Conservation (phyloP, 2,888 invertebrate species). For the Drosophila yooni region DNA sequence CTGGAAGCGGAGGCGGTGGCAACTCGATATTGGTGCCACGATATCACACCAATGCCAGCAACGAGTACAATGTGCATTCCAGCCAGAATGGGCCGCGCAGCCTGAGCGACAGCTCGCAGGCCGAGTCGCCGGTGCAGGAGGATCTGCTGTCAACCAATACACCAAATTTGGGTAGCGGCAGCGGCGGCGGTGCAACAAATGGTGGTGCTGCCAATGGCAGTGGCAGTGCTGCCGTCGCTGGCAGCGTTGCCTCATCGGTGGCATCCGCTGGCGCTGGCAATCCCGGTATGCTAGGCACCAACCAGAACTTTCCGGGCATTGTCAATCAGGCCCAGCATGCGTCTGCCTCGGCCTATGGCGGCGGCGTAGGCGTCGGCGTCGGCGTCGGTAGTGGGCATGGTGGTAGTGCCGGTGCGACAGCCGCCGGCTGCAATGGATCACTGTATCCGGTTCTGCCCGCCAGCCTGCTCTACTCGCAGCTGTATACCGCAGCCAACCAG, state of each 20-base stretch:
- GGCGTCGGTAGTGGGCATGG: slow-evolving; percentile 82
- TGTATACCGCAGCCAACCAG: slow-evolving; percentile 92
- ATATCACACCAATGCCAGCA: slow-evolving; percentile 87
- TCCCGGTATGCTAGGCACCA: slow-evolving; percentile 77
- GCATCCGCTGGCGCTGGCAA: slow-evolving; percentile 59
- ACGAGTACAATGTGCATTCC: slow-evolving; percentile 87
- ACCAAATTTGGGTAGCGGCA: slow-evolving; percentile 87
- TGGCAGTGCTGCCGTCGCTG: slow-evolving; percentile 68
- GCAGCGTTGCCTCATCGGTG: slow-evolving; percentile 61
- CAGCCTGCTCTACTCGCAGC: slow-evolving; percentile 92
- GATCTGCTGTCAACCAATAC: slow-evolving; percentile 89
- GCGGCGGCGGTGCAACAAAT: slow-evolving; percentile 82
- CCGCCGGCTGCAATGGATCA: slow-evolving; percentile 89
- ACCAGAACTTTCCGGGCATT: slow-evolving; percentile 86
- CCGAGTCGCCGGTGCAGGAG: slow-evolving; percentile 93
- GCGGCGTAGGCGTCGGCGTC: slow-evolving; percentile 85
- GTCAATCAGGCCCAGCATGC: slow-evolving; percentile 86
- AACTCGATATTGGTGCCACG: slow-evolving; percentile 88
- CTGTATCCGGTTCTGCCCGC: slow-evolving; percentile 92
- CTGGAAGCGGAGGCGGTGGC: slow-evolving; percentile 62
- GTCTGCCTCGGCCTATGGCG: slow-evolving; percentile 84
- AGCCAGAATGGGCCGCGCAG: slow-evolving; percentile 90
- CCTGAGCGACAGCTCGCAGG: slow-evolving; percentile 92
- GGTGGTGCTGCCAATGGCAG: slow-evolving; percentile 79
- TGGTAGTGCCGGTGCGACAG: slow-evolving; percentile 66